Base-by-base conservation (phyloP, 2,888 invertebrate genomes). In the Galerucella calmariensis region DNA sequence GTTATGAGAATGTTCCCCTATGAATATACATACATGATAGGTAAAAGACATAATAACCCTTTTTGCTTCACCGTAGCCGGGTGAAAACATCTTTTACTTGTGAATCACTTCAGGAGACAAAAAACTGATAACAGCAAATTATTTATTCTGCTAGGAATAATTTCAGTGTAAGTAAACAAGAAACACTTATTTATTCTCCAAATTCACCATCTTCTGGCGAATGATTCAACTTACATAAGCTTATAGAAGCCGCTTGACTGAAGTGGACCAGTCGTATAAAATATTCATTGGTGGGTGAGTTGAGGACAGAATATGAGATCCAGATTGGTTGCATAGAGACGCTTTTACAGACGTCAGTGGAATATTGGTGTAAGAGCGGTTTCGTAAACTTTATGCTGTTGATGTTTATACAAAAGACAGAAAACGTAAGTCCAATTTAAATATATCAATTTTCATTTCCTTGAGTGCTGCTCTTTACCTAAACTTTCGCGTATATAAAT, bases 171-270 rank as follows among this genome's bases (percentile, higher is more conserved):
- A 35, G 8, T 8, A 8, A 35, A 35, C 8, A 35, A 35, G 35
- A 35, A 8, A 35, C 35, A 35, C 2, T 8, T 8, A 35, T 8
- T 35, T 11, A 46, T 46, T 48, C 10, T 8, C 8, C 8, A 5
- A 48, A 48, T 58, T n/a, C 1, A 58, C 58, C 58, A 24, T 58
- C 11, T 58, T 58, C n/a, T 20, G 58, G 11, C 16, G 58, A 24
- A 58, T 20, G 20, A 58, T 58, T 20, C 14, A 77, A 79, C 62
- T 75, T 75, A 69, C 73, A 68, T 78, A 63, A 71, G 68, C 68
- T 62, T 46, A 35, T 68, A 41, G 11, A 62, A 62, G 61, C 61
- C 24, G 24, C 61, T 35, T 27, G 12, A 62, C 61, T 62, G 41
- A 62, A 58, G 12, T 9, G 4, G 61, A 12, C 35, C 27, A 35